These are phyloP conservation scores for Pseudorhiza aurosa DNA, from an alignment of 30 jellyfish, hydroid and myxozoan species.

Conservation along the genomic window DNA sequence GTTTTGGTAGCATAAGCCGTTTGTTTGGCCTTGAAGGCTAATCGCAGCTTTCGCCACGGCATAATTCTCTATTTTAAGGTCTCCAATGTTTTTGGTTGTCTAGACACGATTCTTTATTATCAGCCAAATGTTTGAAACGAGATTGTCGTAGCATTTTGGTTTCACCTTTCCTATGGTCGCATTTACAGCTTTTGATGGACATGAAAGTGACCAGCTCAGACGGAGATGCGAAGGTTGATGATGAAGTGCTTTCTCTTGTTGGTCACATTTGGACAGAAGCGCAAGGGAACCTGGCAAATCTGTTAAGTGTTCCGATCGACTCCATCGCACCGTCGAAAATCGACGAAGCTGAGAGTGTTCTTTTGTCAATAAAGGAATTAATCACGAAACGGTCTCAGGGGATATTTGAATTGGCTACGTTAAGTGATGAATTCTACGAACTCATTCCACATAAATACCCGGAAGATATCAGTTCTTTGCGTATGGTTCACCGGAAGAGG, in stretches of 20 bases:
- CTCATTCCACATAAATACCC: conserved; percentile 53
- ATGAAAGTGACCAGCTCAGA: conserved; percentile 10
- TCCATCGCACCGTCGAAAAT: conserved; percentile 59
- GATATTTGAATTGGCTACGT: background rate
- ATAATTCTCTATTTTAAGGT: no score
- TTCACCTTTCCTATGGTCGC: no score
- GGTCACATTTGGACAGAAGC: conserved; percentile 84
- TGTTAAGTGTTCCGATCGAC: conserved; percentile 60
- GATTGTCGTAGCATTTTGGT: no score
- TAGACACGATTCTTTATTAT: no score
- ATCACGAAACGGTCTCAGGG: conserved; percentile 5
- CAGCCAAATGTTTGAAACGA: no score
- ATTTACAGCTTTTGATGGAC: conserved; percentile 29
- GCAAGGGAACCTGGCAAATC: conserved; percentile 65
- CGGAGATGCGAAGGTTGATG: conserved; percentile 13
- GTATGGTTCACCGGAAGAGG: conserved; percentile 44
- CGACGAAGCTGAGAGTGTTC: conserved; percentile 82
- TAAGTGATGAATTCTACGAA: conserved; percentile 39
- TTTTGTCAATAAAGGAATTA: conserved; percentile 48
- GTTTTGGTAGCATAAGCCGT: no score
- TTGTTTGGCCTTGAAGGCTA: no score
- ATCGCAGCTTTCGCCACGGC: no score
- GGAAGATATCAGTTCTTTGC: conserved; percentile 9
- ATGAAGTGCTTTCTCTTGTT: conserved; percentile 47
- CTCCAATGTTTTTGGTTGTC: no score